Evolutionary conservation across 2,888 invertebrate species (phyloP), one percentile per base, ranked within the genome.

Genomic region (Ochropleura leucogaster): DNA sequence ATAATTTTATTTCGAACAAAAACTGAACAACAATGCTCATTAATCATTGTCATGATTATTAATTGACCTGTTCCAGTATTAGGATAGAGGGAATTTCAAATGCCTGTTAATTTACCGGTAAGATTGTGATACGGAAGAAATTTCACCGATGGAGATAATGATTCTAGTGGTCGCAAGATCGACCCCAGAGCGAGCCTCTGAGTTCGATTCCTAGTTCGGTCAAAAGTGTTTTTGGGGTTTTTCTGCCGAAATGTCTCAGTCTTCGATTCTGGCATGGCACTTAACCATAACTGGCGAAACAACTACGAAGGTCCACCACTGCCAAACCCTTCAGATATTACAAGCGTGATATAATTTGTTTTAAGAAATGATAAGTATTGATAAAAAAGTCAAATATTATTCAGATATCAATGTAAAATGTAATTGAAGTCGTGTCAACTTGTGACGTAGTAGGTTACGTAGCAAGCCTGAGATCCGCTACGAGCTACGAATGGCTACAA

Each of bases 21-120:
- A 79, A 79, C 59, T 83, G 83, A 69, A 64, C 64, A 79, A 79
- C 64, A 70, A 65, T 57, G 47, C 57, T 49, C 80, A 84, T 84
- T 80, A 76, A 63, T 82, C 76, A 76, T 68, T 76, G 85, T 73
- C 81, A 55, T 57, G 18, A 55, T 80, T 71, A 84, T 76, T 71
- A 80, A 84, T 82, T 79, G 80, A 66, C 64, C 65, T 49, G 57
- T 53, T 53, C 6, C 71, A 69, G 68, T 73, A 77, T 78, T 72
- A 74, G 79, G 63, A 69, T 72, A 74, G 73, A 73, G 73, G 72
- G 60, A 71, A 20, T 79, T 60, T 40, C n/a, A 44, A 66, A 82
- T 42, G 20, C 10, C 42, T 47, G 51, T 40, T 30, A 63, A 6
- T 77, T 42, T 49, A 18, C 20, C 18, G 30, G 18, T 55, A 20